Base-by-base conservation (phyloP, 2,888 invertebrate species). In the Diarsia rubi region DNA sequence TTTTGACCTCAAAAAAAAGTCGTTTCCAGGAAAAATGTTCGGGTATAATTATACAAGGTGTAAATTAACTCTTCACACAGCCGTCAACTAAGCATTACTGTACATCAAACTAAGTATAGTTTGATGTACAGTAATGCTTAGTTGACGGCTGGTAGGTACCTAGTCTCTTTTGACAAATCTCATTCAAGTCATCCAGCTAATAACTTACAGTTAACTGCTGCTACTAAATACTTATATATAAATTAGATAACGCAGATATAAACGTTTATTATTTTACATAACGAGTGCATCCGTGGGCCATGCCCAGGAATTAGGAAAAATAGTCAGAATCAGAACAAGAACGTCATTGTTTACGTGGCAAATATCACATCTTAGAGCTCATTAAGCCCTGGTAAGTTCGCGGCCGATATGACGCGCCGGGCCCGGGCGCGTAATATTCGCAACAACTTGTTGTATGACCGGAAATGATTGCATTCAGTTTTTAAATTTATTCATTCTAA, bases 321-420 rank as follows among this genome's bases (percentile, higher is more conserved):
- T 6, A n/a, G 9, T 31, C 14, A 19, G 24, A 60, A 37, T 31
- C 14, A 19, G 24, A 62, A 62, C n/a, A 49, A 57, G 27, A 37
- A 60, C 59, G 73, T 72, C 81, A 75, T 57, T 67, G 75, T 64
- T 64, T 45, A 45, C 49, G 49, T 81, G n/a, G 52, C 63, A 49
- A 67, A 81, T 64, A 65, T 47, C 5, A 67, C 77, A 82, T 84
- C 79, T 87, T 49, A 2, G 1, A 31, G 42, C 73, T 89, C 75
- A 82, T 93, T 76, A n/a, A 75, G 52, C 77, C 94, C 93, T 94
- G 87, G 94, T 94, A 91, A 88, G 88, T 94, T 92, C 93, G 95
- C 95, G 94, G 95, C 94, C 94, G 92, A 92, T 90, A 90, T 92
- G 92, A 90, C 91, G 94, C 91, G 90, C 89, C 88, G 86, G 86